Percentiles rank a stretch among this genome's conserved stretches.
These are phyloP conservation scores for Lamproptera curius DNA, from an alignment of 2,888 invertebrate species.

Conservation along the genomic window DNA sequence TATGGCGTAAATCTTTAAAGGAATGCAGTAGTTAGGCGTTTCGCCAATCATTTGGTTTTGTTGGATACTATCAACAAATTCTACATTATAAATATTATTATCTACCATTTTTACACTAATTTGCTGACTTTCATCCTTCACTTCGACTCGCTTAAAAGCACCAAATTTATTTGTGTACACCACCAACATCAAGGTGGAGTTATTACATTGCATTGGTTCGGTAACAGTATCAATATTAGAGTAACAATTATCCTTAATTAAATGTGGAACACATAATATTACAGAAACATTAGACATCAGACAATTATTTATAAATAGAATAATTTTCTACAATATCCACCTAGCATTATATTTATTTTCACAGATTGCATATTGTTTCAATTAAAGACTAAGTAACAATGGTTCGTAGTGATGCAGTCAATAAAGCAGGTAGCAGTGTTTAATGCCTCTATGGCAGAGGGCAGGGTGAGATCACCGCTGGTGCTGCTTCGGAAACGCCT, in stretches of 20 bases:
- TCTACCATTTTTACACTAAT: constrained; percentile 77
- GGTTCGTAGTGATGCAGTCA: constrained; percentile 79
- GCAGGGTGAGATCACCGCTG: constrained; percentile 76
- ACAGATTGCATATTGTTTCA: constrained; percentile 84
- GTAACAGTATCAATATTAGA: constrained; percentile 78
- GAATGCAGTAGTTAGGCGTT: constrained; percentile 78
- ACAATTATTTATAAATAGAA: constrained; percentile 79
- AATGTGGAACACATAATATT: constrained; percentile 82
- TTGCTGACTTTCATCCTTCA: constrained; percentile 77
- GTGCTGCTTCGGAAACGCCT: constrained; percentile 76
- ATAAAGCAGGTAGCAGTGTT: constrained; percentile 81
- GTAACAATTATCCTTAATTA: constrained; percentile 79
- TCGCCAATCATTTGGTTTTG: constrained; percentile 79
- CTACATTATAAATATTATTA: constrained; percentile 78
- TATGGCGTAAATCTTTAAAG: constrained; percentile 79
- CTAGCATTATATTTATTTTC: constrained; percentile 79
- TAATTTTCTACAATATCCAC: constrained; percentile 78
- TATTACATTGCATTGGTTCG: constrained; percentile 79
- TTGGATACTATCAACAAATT: constrained; percentile 78
- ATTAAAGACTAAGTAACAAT: constrained; percentile 80
- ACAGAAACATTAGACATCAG: constrained; percentile 79
- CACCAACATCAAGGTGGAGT: constrained; percentile 81
- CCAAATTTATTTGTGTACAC: constrained; percentile 78
- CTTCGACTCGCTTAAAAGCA: constrained; percentile 76
- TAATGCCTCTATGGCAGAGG: constrained; percentile 73